These are phyloP conservation scores for Sphaerophoria taeniata DNA, from an alignment of 2,888 invertebrate genomes.

Conservation along the genomic window DNA sequence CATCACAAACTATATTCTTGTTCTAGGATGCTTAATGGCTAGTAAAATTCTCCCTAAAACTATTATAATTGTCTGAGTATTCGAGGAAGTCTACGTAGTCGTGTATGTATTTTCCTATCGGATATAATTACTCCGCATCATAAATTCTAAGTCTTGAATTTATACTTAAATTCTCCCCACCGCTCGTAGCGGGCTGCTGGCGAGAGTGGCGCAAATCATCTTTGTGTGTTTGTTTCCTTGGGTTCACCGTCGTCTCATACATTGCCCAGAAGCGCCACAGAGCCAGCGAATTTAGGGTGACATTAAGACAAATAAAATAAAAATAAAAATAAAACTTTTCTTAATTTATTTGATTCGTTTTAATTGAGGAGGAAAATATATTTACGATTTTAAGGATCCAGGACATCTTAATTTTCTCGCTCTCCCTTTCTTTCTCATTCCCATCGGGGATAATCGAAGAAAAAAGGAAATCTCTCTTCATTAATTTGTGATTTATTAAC, in stretches of 20 bases:
- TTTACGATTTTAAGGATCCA: conserved; percentile 58
- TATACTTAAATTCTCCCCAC: conserved; percentile 45
- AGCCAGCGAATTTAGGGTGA: neutral
- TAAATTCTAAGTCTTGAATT: conserved; percentile 54
- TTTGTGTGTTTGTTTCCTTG: conserved; percentile 39
- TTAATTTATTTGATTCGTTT: conserved; percentile 69
- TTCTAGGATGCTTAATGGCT: conserved; percentile 69
- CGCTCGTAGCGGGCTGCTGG: neutral
- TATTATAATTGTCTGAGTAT: conserved; percentile 63
- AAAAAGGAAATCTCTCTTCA: conserved; percentile 58
- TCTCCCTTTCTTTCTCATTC: neutral
- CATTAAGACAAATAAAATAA: conserved; percentile 34
- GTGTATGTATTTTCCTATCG: conserved; percentile 72
- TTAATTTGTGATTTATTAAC: conserved; percentile 69
- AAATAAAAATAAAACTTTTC: conserved; percentile 54
- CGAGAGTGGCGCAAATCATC: conserved; percentile 41
- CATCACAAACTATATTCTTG: conserved; percentile 57
- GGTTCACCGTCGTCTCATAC: neutral
- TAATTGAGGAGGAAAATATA: conserved; percentile 72
- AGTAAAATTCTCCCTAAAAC: conserved; percentile 71
- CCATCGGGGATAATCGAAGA: neutral
- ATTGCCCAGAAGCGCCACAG: conserved; percentile 44
- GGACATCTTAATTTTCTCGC: conserved; percentile 18
- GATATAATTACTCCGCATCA: conserved; percentile 72
- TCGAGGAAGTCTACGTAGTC: conserved; percentile 30